These are phyloP conservation scores for Tamias sibiricus DNA, from an alignment of 2,113 vertebrate genomes.

Conservation along the genomic window DNA sequence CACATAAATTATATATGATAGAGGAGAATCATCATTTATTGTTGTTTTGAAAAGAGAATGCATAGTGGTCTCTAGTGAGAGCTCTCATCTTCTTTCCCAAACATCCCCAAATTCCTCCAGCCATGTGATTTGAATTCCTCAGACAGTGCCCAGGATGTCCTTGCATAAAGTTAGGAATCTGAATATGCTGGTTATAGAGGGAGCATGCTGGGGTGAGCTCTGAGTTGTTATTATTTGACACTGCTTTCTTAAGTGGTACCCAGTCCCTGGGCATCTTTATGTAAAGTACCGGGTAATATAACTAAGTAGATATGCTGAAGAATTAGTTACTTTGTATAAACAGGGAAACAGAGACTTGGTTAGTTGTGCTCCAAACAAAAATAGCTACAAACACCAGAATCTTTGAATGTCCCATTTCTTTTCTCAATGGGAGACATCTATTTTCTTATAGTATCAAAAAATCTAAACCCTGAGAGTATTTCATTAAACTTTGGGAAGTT, in stretches of 20 bases:
- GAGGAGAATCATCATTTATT: neutral
- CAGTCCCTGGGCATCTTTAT: neutral
- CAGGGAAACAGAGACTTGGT: neutral
- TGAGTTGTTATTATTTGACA: neutral
- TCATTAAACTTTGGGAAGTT: neutral
- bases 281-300: neutral
- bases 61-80: neutral
- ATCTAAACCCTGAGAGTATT: neutral
- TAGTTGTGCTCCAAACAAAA: neutral
- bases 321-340: neutral
- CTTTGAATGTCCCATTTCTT: neutral
- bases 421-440: neutral
- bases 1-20: slow-evolving; percentile 19
- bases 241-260: neutral
- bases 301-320: neutral
- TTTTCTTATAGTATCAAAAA: neutral
- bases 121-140: neutral
- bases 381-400: neutral
- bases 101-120: neutral
- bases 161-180: neutral
- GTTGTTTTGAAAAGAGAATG: slow-evolving; percentile 25
- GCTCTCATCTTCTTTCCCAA: neutral
- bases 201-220: neutral
- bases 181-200: neutral
- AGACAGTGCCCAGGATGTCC: neutral